These are phyloP conservation scores for Rhamphomyia laevipes DNA, from an alignment of 2,888 invertebrate genomes.

Conservation along the genomic window DNA sequence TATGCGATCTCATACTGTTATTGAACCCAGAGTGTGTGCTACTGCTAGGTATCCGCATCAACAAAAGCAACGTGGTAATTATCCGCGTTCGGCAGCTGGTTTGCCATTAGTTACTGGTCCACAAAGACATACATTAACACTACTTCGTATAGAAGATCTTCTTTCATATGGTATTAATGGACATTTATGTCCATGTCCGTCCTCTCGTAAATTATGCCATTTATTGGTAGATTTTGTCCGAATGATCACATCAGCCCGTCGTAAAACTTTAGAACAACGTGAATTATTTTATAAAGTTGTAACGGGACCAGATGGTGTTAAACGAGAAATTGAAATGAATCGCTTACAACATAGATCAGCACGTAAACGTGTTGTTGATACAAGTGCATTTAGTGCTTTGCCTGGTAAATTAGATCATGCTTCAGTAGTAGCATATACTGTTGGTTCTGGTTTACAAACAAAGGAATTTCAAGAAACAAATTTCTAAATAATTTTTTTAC, in stretches of 20 bases:
- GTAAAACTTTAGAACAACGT: slow-evolving; percentile 69
- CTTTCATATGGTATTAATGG: slow-evolving; percentile 54
- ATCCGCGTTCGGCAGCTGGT: slow-evolving; percentile 40
- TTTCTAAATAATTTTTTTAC: slow-evolving; percentile 21
- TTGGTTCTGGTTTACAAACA: slow-evolving; percentile 41
- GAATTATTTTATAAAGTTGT: slow-evolving; percentile 57
- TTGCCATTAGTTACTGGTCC: slow-evolving; percentile 59
- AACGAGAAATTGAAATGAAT: slow-evolving; percentile 44
- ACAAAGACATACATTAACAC: slow-evolving; percentile 62
- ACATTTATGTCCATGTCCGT: slow-evolving; percentile 47
- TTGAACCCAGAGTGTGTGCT: slow-evolving; percentile 30
- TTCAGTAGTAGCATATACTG: slow-evolving; percentile 67
- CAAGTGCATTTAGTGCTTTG: slow-evolving; percentile 52
- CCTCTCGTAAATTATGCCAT: slow-evolving; percentile 55
- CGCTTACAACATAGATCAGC: slow-evolving; percentile 53
- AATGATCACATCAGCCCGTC: slow-evolving; percentile 66
- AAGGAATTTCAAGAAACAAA: slow-evolving; percentile 36
- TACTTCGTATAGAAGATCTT: slow-evolving; percentile 63
- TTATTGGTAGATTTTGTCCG: slow-evolving; percentile 66
- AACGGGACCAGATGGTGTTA: slow-evolving; percentile 41
- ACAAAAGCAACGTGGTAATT: background rate
- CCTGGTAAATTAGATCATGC: slow-evolving; percentile 87
- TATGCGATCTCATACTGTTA: slow-evolving; percentile 36
- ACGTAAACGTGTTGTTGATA: slow-evolving; percentile 57
- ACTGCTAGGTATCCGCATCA: background rate